These are phyloP conservation scores for Trichogramma evanescens DNA, from an alignment of 2,888 invertebrate species.

Conservation along the genomic window DNA sequence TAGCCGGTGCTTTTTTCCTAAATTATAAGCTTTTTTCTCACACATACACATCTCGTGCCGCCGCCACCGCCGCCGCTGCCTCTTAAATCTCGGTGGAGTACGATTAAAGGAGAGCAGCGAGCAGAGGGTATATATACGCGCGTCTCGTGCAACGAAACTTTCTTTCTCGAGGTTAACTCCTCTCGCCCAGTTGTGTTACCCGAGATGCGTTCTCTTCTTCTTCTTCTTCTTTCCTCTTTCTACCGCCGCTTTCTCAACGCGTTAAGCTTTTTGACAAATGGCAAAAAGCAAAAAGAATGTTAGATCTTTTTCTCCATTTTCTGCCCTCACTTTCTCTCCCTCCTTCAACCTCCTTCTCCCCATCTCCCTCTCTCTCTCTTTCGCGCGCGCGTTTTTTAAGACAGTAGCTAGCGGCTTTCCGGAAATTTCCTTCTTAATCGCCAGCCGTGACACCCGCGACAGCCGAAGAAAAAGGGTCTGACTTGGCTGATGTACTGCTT, in stretches of 20 bases:
- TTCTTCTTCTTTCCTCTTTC: no score
- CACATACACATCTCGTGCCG: not conserved
- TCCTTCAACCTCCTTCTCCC: not conserved
- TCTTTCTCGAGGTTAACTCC: not conserved
- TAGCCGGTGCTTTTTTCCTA: no score
- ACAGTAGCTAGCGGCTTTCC: not conserved
- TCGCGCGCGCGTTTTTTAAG: not conserved
- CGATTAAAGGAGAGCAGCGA: constrained; percentile 12
- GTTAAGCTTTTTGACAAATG: constrained; percentile 12
- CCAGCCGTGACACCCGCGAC: not conserved
- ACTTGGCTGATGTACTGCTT: constrained; percentile 3
- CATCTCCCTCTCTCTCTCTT: not conserved
- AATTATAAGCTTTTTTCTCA: no score
- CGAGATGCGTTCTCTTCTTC: no score
- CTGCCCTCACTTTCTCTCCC: not conserved
- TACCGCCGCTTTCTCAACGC: no score
- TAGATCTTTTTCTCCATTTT: no score
- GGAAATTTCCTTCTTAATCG: constrained; percentile 13
- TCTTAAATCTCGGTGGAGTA: constrained; percentile 14
- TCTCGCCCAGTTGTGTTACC: no score
- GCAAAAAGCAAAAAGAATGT: constrained; percentile 5
- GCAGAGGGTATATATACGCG: constrained; percentile 5
- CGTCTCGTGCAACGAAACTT: constrained; percentile 1
- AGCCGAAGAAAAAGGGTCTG: not conserved
- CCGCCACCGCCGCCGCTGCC: not conserved